These are phyloP conservation scores for Brachionus koreanus DNA, from an alignment of 1,140 invertebrate genomes.

Conservation along the genomic window DNA sequence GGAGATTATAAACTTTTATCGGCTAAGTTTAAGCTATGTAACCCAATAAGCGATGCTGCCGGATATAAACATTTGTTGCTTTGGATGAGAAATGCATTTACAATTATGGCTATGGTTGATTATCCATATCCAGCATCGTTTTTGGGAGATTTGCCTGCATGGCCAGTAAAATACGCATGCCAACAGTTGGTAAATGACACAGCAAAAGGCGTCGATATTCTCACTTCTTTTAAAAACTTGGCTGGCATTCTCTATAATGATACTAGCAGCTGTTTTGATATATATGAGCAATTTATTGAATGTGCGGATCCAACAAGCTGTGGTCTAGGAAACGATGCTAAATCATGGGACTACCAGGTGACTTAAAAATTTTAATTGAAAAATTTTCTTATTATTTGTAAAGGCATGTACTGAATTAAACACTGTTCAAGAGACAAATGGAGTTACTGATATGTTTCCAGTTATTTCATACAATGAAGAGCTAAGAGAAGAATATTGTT, in stretches of 20 bases:
- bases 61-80: constrained; percentile 31
- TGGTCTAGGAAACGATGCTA: constrained; percentile 15
- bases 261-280: constrained; percentile 71
- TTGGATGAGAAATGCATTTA: constrained; percentile 61
- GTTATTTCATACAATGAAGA: constrained; percentile 70
- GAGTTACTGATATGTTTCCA: constrained; percentile 78
- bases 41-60: constrained; percentile 14
- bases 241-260: constrained; percentile 70
- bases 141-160: constrained; percentile 72
- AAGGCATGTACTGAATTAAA: constrained; percentile 85
- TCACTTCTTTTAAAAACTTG: constrained; percentile 64
- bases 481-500: constrained; percentile 66
- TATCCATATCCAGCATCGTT: constrained; percentile 84
- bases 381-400: not conserved
- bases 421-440: constrained; percentile 80
- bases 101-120: constrained; percentile 81
- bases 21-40: constrained; percentile 17
- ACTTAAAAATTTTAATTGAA: not conserved
- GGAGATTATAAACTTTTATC: constrained; percentile 23
- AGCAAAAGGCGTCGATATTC: constrained; percentile 44
- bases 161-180: constrained; percentile 69
- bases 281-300: constrained; percentile 54
- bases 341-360: constrained; percentile 51
- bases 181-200: not conserved
- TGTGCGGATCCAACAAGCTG: constrained; percentile 45